A percentile compares a stretch with the other conserved stretches of the same genome.
Conservation (phyloP, 1,140 invertebrate genomes). For the Drosophila navojoa region DNA sequence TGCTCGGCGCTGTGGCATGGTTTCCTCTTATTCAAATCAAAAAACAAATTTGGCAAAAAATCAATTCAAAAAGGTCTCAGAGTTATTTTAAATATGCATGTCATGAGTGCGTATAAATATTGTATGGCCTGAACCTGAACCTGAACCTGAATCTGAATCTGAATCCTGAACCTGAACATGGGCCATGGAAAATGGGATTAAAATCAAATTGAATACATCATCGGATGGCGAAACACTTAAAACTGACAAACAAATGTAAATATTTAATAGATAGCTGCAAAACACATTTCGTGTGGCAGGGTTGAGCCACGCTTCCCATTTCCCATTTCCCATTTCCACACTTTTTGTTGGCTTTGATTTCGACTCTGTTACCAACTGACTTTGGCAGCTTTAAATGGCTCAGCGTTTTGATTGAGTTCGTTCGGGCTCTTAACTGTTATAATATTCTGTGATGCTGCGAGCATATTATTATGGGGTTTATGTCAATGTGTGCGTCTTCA, state of each 20-base stretch:
- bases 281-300: neutral
- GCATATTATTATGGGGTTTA: constrained; percentile 2
- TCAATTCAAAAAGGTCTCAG: constrained; percentile 64
- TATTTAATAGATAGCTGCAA: constrained; percentile 58
- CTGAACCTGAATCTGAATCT: neutral
- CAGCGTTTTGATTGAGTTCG: constrained; percentile 19
- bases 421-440: constrained; percentile 36
- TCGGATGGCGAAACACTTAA: constrained; percentile 52
- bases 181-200: constrained; percentile 48
- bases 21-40: constrained; percentile 66
- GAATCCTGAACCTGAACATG: neutral
- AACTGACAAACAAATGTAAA: constrained; percentile 70
- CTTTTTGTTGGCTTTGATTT: neutral
- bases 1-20: constrained; percentile 39
- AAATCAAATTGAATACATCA: constrained; percentile 68
- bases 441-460: constrained; percentile 10
- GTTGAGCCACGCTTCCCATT: neutral
- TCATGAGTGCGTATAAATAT: constrained; percentile 50
- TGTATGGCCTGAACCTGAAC: constrained; percentile 24
- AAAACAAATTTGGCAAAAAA: constrained; percentile 65
- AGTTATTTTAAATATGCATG: constrained; percentile 46
- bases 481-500: constrained; percentile 47
- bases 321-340: neutral
- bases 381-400: constrained; percentile 68
- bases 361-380: constrained; percentile 31